Base-by-base conservation (phyloP, 2,888 invertebrate genomes). In the Caenorhabditis parvicauda region DNA sequence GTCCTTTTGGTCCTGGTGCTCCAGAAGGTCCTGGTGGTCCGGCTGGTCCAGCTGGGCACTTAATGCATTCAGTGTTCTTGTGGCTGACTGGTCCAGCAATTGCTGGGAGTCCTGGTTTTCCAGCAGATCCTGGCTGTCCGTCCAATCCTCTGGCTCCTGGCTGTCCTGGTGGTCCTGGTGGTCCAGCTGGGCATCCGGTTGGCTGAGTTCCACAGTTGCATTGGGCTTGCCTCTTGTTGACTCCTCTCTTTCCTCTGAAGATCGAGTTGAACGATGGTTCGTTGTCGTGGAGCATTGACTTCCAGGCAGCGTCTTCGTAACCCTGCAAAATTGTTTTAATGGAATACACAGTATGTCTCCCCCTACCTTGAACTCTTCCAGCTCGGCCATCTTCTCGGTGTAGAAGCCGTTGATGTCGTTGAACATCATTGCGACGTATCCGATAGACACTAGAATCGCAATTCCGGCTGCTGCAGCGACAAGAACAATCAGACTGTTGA, bases 401-500 rank as follows among this genome's bases (percentile, higher is more conserved):
- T 64, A 62, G 50, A 68, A 64, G 38, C 39, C 57, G 59, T 68
- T 68, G 59, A 68, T 68, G 42, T 68, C 67, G 42, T 65, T 68
- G 62, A 62, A 61, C 55, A 68, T 59, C 52, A 52, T 49, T 17
- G 51, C 64, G 28, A 68, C 62, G 27, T 52, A 54, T 44, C 59
- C 38, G 1, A 68, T 41, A 49, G 59, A 64, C n/a, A 47, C 62
- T 19, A 63, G 42, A 43, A 68, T 59, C n/a, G 58, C 59, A 19
- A 58, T 32, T 17, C 64, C 67, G 39, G 62, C 56, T 4, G 59
- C 42, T 17, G 54, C 59, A 38, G 58, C 60, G 49, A 58, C 62
- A 44, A 57, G 46, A 22, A 63, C 60, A 35, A 68, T 60, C 22
- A 64, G 41, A 52, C 54, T 55, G 38, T 54, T 59, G 21, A 54